Evolutionary conservation across 2,888 invertebrate genomes (phyloP), one percentile per base, ranked within the genome.

Genomic region (Parnassius glacialis): DNA sequence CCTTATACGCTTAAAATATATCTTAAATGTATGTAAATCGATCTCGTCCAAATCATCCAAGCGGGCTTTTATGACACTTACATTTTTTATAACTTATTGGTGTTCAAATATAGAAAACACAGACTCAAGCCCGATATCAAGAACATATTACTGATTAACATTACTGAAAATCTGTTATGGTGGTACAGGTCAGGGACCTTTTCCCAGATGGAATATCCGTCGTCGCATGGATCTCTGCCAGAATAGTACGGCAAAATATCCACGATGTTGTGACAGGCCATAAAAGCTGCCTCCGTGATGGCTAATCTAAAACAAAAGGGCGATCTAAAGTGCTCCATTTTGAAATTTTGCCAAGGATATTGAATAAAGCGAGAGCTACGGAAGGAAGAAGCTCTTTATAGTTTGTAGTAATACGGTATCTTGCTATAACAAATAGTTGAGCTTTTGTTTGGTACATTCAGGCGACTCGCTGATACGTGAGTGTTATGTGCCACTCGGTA

Each of bases 181-280:
- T 7, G 10, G 12, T n/a, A 34, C 44, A 53, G 62, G 48, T 62
- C 47, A 25, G 50, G 43, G 51, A 54, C 52, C 57, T 44, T 34
- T 43, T 13, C 45, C 58, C 57, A 62, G 58, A 62, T 62, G 62
- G 58, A 58, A 53, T 62, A 62, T 57, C 53, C 44, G 54, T 62
- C 44, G 57, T 62, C 43, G 20, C 34, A 12, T 57, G 62, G 57
- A 62, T 34, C 45, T n/a, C 20, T 62, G 62, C 62, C 62, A 58
- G 57, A 44, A 58, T 16, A 48, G 42, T 45, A 50, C 54, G 50
- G 44, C 25, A 47, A 54, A 58, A 53, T 53, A 58, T 54, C 53
- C 13, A 16, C 44, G 48, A 44, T 10, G 12, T 51, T 42, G 54
- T 51, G 58, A 62, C 57, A 54, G 58, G 58, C 58, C 62, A 44